Evolutionary conservation across 1,140 invertebrate species (phyloP).

Genomic region (Bathynomus jamesi): DNA sequence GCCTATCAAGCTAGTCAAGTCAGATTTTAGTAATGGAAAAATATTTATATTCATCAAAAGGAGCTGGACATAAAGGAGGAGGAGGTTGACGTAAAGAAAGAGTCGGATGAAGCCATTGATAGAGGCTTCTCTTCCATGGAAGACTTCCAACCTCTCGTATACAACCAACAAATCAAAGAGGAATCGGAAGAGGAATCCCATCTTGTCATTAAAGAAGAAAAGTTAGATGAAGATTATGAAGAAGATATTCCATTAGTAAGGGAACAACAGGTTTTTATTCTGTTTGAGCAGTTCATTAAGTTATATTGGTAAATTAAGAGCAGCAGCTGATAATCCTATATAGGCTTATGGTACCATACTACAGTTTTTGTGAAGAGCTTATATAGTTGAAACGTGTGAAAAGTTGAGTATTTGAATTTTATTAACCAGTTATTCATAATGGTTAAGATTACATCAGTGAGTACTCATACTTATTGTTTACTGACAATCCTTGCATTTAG

Average conservation of each 20-base stretch:
- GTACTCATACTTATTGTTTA: too few relatives aligned
- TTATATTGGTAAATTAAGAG: neutral
- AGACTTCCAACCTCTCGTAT: neutral
- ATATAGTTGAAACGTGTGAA: neutral
- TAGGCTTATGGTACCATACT: neutral
- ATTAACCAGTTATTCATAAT: neutral
- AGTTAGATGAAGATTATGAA: conserved; percentile 24
- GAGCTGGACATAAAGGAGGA: conserved; percentile 41
- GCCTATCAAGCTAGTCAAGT: too few relatives aligned
- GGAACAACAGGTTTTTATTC: neutral
- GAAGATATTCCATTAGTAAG: conserved; percentile 13
- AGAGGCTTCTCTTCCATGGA: neutral
- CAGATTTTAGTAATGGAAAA: too few relatives aligned
- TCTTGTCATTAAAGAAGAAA: conserved; percentile 33
- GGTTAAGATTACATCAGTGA: neutral
- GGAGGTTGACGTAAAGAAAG: conserved; percentile 40
- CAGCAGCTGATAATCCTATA: neutral
- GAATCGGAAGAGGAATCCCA: conserved; percentile 35
- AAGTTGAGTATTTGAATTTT: neutral
- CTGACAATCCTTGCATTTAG: too few relatives aligned
- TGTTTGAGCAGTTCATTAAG: neutral
- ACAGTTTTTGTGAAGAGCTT: neutral
- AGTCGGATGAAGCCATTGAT: conserved; percentile 5
- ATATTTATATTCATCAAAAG: too few relatives aligned
- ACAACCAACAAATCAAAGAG: neutral